Base-by-base conservation (phyloP, 2,797 vertebrate genomes). In the Schizopygopsis malacanthus region DNA sequence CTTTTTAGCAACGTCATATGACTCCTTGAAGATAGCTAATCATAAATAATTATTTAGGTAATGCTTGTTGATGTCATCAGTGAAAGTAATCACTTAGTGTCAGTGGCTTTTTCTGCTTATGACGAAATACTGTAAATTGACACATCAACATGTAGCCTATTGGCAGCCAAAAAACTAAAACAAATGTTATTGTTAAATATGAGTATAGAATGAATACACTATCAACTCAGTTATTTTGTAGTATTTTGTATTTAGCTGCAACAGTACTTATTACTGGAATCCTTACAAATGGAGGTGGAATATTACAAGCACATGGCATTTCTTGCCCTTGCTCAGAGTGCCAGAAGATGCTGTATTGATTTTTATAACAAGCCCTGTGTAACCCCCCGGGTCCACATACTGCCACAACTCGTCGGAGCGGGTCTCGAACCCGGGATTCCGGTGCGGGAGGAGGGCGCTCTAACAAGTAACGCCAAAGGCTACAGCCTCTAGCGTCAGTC, bases 361-460 rank as follows among this genome's bases (percentile, higher is more conserved):
- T 72, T 63, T 13, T 54, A 28, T 65, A 81, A 85, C 61, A 76
- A 65, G 59, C 37, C 71, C 28, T n/a, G n/a, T n/a, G n/a, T n/a
- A n/a, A n/a, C n/a, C n/a, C n/a, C n/a, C n/a, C n/a, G n/a, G n/a
- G n/a, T n/a, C n/a, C n/a, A n/a, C n/a, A n/a, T n/a, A n/a, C n/a
- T n/a, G n/a, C n/a, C n/a, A n/a, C n/a, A n/a, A n/a, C n/a, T n/a
- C n/a, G n/a, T n/a, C n/a, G n/a, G n/a, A n/a, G n/a, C n/a, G n/a
- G n/a, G n/a, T n/a, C n/a, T n/a, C n/a, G n/a, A n/a, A n/a, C n/a
- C n/a, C n/a, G n/a, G n/a, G n/a, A n/a, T n/a, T n/a, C n/a, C n/a
- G n/a, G n/a, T n/a, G n/a, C n/a, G n/a, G n/a, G n/a, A n/a, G n/a
- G n/a, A n/a, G n/a, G n/a, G n/a, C n/a, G n/a, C n/a, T n/a, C n/a